Evolutionary conservation across 2,888 invertebrate species (phyloP), one percentile per base, ranked within the genome.

Genomic region (Dicyrtomina minuta): DNA sequence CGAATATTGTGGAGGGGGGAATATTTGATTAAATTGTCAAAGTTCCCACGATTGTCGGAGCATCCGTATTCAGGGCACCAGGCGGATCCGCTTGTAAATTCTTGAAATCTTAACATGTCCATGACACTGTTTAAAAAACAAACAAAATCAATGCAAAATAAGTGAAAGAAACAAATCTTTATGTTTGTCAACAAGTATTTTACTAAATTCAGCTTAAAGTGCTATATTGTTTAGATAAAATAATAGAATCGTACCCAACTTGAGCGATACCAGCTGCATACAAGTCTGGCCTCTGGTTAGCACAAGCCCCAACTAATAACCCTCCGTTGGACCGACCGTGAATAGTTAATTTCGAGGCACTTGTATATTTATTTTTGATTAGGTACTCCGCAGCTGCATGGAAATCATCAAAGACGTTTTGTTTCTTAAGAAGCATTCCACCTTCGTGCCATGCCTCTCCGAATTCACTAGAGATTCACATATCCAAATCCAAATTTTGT

Each of bases 271-370:
- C 95, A 70, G 93, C 93, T 10, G 93, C 96, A 83, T 90, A 98
- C 62, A 98, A 85, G 79, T 96, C 92, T 0, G 98, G 98, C 51
- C 93, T 86, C 84, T 98, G 97, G 85, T 97, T 97, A 75, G 91
- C 87, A 81, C 94, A 93, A n/a, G 96, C 96, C 2, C 91, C 96
- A 12, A 97, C 91, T 15, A 98, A 84, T 66, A 99, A 86, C 0
- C 98, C 98, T 0, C 98, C 98, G 84, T 99, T 99, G 64, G 96
- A 97, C 24, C 92, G 96, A 17, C 98, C 98, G 83, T 95, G 91
- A 78, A 96, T 94, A 13, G 90, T 44, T 20, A 97, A 81, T 81
- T 89, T 90, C 62, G 86, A 83, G 10, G 89, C 1, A 22, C 82
- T 84, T 0, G 96, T 96, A 83, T 93, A 95, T 15, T 88, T 86